Base-by-base conservation (phyloP, 2,888 invertebrate genomes). In the Acanthacorydalis orientalis region DNA sequence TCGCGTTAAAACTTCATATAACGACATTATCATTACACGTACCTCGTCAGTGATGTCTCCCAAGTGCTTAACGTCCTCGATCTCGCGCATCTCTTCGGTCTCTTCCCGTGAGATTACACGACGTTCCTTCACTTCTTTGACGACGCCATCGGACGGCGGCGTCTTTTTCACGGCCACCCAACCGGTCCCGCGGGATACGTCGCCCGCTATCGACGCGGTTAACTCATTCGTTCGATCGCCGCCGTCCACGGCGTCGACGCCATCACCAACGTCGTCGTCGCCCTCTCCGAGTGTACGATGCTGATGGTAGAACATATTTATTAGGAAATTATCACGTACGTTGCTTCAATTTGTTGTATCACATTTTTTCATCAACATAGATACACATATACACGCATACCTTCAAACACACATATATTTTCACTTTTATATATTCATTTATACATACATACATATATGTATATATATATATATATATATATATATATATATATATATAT, bases 11-110 rank as follows among this genome's bases (percentile, higher is more conserved):
- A 23, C 23, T 23, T 23, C 23, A 23, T 23, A 23, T 23, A 23
- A 23, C 23, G 6, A 23, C 23, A 23, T 23, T 23, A 23, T 23
- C 37, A 37, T 12, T 12, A 14, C 10, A 38, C 77, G 76, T 59
- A 89, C 90, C 74, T 88, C 80, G 65, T 90, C 89, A 45, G 86
- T 83, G 58, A 89, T 83, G 60, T 89, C 85, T 33, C 89, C 89
- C 48, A 80, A 70, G 59, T 89, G 83, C 57, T 81, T 80, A 50
- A 83, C 75, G 67, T 90, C 86, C 67, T 90, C 89, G 0, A 83
- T 87, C 65, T 90, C 89, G 52, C 80, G 72, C 35, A 80, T 77
- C 56, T 87, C 81, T 58, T 89, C 84, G 41, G 79, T 82, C 61
- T 89, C 82, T 65, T 89, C 86, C 50, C 86, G 74, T 42, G 87